Conservation (phyloP, 2,797 vertebrate species). For the Rousettus madagascariensis region DNA sequence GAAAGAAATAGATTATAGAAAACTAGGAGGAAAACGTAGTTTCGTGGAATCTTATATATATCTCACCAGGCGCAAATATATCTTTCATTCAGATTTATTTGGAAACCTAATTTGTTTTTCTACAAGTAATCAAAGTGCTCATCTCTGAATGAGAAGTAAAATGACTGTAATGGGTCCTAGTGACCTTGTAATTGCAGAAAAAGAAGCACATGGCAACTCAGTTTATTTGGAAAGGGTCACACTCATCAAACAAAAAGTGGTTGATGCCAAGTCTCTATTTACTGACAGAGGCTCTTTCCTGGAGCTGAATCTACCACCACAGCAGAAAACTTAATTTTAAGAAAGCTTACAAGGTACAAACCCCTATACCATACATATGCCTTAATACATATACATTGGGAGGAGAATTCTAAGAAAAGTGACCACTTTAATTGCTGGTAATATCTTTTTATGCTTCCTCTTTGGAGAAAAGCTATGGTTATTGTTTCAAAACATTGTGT, state of each 20-base stretch:
- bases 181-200: conserved; percentile 65
- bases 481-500: conserved; percentile 7
- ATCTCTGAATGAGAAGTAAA: conserved; percentile 75
- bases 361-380: background rate
- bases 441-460: conserved; percentile 27
- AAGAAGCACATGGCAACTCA: conserved; percentile 55
- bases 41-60: conserved; percentile 25
- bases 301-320: background rate
- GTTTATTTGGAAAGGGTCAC: conserved; percentile 54
- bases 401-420: conserved; percentile 42
- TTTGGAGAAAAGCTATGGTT: background rate
- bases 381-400: conserved; percentile 10
- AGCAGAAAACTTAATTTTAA: conserved; percentile 36
- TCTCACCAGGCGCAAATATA: conserved; percentile 17
- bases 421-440: conserved; percentile 2
- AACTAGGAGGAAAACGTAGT: conserved; percentile 31
- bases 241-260: conserved; percentile 23
- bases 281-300: background rate
- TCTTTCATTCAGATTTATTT: conserved; percentile 58
- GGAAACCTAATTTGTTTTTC: conserved; percentile 69
- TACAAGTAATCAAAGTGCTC: conserved; percentile 52
- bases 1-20: conserved; percentile 44
- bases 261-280: conserved; percentile 31
- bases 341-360: conserved; percentile 20
- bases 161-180: conserved; percentile 48